Base-by-base conservation (phyloP, 64 coral and sea anemone genomes). In the Pocillopora verrucosa region DNA sequence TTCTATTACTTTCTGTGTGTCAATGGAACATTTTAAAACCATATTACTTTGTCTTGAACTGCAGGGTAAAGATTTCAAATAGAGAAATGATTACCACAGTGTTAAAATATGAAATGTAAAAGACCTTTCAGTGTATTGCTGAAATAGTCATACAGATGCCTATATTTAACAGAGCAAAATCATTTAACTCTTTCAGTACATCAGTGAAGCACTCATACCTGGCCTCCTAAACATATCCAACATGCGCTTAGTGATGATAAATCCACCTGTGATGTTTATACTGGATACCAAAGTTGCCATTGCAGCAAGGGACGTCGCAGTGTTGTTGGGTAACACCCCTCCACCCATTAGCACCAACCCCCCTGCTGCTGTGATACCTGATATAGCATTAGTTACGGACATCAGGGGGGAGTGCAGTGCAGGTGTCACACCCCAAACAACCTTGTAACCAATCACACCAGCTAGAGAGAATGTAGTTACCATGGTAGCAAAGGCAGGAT, bases 201-300 rank as follows among this genome's bases (percentile, higher is more conserved):
- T 10, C 82, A 24, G 4, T 10, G 59, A 15, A 60, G 14, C 76
- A 13, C 62, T 72, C 75, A 5, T 81, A 99, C 97, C 97, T 81
- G 97, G 97, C 25, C 97, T 87, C 69, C 91, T 94, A 74, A 99
- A 99, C 97, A 99, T 99, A 89, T 99, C 97, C 80, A 99, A 93
- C 97, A 99, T 99, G 63, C 97, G 92, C 85, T 99, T 99, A 11
- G 97, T 99, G 45, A 99, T 99, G 76, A 99, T 99, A 86, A 99
- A 99, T 84, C 97, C 97, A 69, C 97, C 97, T 64, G 97, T 95
- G n/a, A 99, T 99, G 68, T 99, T 99, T 14, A 99, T 99, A 61
- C 91, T 95, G 17, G 97, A 99, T 35, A 99, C 95, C 14, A 99
- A 59, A 17, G 97, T 93, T 4, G 97, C 97, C 22, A 86, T 30